Conservation (phyloP, 2,888 invertebrate genomes). For the Trichogramma evanescens region DNA sequence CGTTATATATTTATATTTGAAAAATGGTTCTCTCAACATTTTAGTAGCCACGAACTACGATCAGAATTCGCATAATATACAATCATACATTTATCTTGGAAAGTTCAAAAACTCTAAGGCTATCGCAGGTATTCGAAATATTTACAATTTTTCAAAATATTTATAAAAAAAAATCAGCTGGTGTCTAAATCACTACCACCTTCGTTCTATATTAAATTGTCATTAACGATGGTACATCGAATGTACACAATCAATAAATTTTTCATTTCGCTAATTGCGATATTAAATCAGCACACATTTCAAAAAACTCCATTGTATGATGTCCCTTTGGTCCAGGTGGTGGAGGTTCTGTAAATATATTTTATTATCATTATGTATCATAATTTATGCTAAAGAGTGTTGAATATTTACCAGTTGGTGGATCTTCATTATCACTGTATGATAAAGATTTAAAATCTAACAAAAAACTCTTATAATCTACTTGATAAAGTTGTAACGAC, state of each 20-base stretch:
- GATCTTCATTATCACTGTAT: conserved; percentile 60
- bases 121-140: conserved; percentile 14
- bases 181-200: conserved; percentile 4
- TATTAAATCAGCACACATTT: conserved; percentile 98
- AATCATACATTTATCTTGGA: conserved; percentile 11
- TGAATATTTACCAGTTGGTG: conserved; percentile 38
- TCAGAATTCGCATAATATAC: conserved; percentile 17
- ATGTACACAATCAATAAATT: background rate
- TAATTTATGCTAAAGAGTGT: background rate
- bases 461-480: conserved; percentile 95
- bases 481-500: conserved; percentile 98
- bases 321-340: conserved; percentile 53
- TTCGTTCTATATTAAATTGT: conserved; percentile 16
- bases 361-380: background rate
- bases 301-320: conserved; percentile 99
- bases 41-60: conserved; percentile 16
- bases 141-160: conserved; percentile 15
- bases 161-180: conserved; percentile 13
- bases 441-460: conserved; percentile 95
- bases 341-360: conserved; percentile 17
- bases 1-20: conserved; percentile 6
- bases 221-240: background rate
- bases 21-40: conserved; percentile 10
- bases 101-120: conserved; percentile 18
- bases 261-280: conserved; percentile 76